Base-by-base conservation (phyloP, 2,888 invertebrate species). In the Taphrorychus bicolor region DNA sequence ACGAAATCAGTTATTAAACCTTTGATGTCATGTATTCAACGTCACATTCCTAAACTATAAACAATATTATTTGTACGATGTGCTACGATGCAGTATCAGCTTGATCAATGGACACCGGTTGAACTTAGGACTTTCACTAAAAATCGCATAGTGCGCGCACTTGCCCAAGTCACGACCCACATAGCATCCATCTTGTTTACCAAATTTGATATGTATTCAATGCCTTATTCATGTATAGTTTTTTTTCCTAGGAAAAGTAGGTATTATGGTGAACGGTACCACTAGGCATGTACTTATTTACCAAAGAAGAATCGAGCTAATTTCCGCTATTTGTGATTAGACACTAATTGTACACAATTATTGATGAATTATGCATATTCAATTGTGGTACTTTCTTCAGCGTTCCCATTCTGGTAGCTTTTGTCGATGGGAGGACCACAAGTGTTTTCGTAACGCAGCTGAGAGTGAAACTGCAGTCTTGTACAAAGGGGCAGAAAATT, bases 121-220 rank as follows among this genome's bases (percentile, higher is more conserved):
- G 64, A 58, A 64, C 64, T 64, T 64, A 52, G 51, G 42, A 64
- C 64, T 64, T 64, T 64, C 64, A 58, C 64, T 64, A 64, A 64
- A 64, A 64, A 64, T 57, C 51, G 52, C 64, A 64, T 41, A 64
- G n/a, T n/a, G n/a, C 64, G 58, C 51, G 58, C 57, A 64, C 17
- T 58, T 63, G 56, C 41, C 23, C 14, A 19, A 22, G 64, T 64
- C 64, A 64, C 58, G 58, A 64, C 41, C 51, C 58, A 64, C 64
- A 64, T 51, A 63, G 52, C 42, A 52, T 40, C 51, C 58, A 52
- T 48, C 32, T 57, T 42, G 52, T 62, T 48, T 62, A 48, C 62
- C 62, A n/a, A 45, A n/a, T 45, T 45, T 45, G 5, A 32, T 32
- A 32, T 11, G 32, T 32, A 32, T 32, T 32, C 3, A 3, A 32